Base-by-base conservation (phyloP, 2,113 vertebrate genomes). In the Rhabdornis inornatus region DNA sequence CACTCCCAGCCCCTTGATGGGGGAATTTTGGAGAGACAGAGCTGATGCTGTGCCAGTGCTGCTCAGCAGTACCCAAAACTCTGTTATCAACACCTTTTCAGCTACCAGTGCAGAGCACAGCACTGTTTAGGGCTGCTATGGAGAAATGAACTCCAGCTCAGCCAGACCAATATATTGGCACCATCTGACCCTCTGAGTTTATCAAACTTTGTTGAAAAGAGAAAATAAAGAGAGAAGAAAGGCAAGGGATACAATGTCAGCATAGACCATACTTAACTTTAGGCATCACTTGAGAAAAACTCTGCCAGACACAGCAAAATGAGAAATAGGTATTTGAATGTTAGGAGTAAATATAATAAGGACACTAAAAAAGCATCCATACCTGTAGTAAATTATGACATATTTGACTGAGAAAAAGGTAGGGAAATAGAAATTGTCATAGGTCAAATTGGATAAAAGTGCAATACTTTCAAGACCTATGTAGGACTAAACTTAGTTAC, bases 1-100 rank as follows among this genome's bases (percentile, higher is more conserved):
- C n/a, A 56, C 4, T 2, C 13, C 16, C 22, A 57, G 28, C 15
- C 35, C 24, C 65, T n/a, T 30, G 53, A 50, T 42, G 11, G 14
- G 11, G 35, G 30, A 59, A 28, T 23, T 15, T 1, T 28, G 19
- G 50, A n/a, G 28, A 49, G 44, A 14, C 53, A 59, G 53, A 0
- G 0, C 19, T 3, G 24, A 6, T 40, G 35, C 30, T 42, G 55
- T 82, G 53, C 4, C 23, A 12, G 35, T 0, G 1, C 24, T 82
- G 53, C 37, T 35, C 65, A 69, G 53, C 79, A 40, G 15, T 15
- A 30, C 30, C 44, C 30, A 50, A 42, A 69, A 3, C 44, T 7
- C 65, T 2, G 44, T 10, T 40, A 49, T 4, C 42, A 59, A 7
- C 53, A 40, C 11, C 35, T 19, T n/a, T 35, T 7, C 30, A 69